Percentiles rank a stretch among this genome's conserved stretches.
These are phyloP conservation scores for Ryuthela nishihirai DNA, from an alignment of 2,888 invertebrate species.

Conservation along the genomic window DNA sequence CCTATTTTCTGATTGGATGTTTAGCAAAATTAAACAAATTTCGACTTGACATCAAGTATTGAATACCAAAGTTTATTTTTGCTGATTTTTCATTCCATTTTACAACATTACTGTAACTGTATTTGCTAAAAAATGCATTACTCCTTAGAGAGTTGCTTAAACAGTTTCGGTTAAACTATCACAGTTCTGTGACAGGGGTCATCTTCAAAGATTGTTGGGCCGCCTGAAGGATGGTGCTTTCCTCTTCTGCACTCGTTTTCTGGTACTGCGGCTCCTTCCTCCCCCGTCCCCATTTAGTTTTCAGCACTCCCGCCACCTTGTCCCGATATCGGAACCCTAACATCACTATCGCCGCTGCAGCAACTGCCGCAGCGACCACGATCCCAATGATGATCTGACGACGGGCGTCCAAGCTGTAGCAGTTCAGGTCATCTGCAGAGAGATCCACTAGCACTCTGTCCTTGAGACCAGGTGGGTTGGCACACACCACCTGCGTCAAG, in stretches of 20 bases:
- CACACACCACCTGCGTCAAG: constrained; percentile 36
- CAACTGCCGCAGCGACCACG: constrained; percentile 9
- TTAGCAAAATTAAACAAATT: too few relatives aligned
- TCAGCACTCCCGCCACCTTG: constrained; percentile 28
- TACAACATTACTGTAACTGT: too few relatives aligned
- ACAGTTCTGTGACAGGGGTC: constrained; percentile 39
- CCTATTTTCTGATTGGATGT: too few relatives aligned
- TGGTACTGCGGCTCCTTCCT: constrained; percentile 39
- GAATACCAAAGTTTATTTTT: too few relatives aligned
- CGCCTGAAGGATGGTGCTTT: constrained; percentile 36
- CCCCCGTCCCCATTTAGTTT: constrained; percentile 33
- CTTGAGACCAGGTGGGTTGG: constrained; percentile 24
- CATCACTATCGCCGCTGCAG: constrained; percentile 8
- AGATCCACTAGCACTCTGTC: constrained; percentile 30
- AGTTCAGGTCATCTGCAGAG: constrained; percentile 31
- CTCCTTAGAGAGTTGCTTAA: too few relatives aligned
- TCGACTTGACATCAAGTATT: too few relatives aligned
- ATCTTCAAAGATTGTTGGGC: constrained; percentile 38
- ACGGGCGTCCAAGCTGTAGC: constrained; percentile 21
- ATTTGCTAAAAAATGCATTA: too few relatives aligned
- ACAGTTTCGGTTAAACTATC: too few relatives aligned
- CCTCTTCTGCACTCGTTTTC: constrained; percentile 38
- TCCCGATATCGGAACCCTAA: constrained; percentile 26
- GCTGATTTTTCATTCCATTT: too few relatives aligned
- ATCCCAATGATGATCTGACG: constrained; percentile 31